These are phyloP conservation scores for Ataeniobius toweri DNA, from an alignment of 2,797 vertebrate genomes.

Conservation along the genomic window DNA sequence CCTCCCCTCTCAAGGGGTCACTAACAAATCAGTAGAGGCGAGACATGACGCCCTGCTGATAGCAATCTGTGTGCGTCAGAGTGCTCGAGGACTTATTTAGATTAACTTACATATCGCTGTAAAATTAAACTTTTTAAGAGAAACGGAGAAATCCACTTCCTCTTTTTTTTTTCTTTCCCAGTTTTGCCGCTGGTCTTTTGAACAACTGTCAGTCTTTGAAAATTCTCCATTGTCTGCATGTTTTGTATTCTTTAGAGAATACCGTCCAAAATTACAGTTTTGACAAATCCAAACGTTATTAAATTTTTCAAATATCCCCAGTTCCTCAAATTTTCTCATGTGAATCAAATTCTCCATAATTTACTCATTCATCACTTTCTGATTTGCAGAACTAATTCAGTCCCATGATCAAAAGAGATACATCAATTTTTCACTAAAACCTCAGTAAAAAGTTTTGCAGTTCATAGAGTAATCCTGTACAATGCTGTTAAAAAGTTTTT, in stretches of 20 bases:
- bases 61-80: conserved; percentile 12
- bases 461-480: background rate
- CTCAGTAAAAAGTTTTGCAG: background rate
- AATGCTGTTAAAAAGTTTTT: background rate
- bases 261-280: background rate
- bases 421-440: background rate
- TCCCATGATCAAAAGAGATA: conserved; percentile 2
- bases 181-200: conserved; percentile 1
- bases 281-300: conserved; percentile 11
- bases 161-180: background rate
- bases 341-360: conserved; percentile 19
- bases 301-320: conserved; percentile 26
- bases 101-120: conserved; percentile 10
- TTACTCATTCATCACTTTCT: background rate
- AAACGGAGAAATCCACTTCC: background rate
- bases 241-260: background rate
- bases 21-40: conserved; percentile 40
- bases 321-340: conserved; percentile 48
- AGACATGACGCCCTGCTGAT: conserved; percentile 37
- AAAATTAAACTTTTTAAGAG: background rate
- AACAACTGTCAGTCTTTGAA: conserved; percentile 2
- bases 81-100: conserved; percentile 12
- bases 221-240: background rate
- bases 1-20: conserved; percentile 44
- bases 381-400: conserved; percentile 40